These are phyloP conservation scores for Amphilophus citrinellus DNA, from an alignment of 2,113 vertebrate genomes.

Conservation along the genomic window DNA sequence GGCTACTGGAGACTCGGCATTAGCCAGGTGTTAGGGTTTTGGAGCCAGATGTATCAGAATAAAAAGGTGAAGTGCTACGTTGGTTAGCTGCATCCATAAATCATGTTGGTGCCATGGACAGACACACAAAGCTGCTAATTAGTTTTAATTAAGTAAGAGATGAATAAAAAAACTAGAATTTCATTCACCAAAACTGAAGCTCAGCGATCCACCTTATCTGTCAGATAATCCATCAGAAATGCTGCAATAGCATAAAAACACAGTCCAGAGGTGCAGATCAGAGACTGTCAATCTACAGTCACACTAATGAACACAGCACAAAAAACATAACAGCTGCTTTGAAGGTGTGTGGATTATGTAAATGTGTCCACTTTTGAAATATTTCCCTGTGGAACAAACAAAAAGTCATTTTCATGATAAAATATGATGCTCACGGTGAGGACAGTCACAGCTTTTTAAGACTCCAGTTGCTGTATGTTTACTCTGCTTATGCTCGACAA, in stretches of 20 bases:
- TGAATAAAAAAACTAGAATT: neutral
- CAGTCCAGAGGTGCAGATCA: neutral
- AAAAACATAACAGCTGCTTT: no score
- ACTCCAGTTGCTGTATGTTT: neutral
- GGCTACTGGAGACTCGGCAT: neutral
- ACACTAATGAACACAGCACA: neutral
- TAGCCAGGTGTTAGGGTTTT: neutral
- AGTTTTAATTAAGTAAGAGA: neutral
- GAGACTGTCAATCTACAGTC: neutral
- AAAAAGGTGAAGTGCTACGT: neutral
- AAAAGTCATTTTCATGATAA: no score
- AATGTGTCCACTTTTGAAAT: neutral
- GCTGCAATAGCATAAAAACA: neutral
- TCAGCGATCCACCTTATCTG: no score
- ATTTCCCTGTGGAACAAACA: no score
- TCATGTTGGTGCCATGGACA: neutral
- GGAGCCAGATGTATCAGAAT: no score
- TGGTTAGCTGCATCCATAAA: neutral
- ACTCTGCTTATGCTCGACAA: conserved; percentile 46
- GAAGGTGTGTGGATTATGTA: neutral
- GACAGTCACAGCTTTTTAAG: neutral
- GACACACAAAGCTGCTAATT: neutral
- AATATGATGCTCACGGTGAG: neutral
- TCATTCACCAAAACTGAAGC: no score
- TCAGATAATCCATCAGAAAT: no score